Evolutionary conservation across 2,113 vertebrate species (phyloP), one percentile per base, ranked within the genome.

Genomic region (Dromaius novaehollandiae): DNA sequence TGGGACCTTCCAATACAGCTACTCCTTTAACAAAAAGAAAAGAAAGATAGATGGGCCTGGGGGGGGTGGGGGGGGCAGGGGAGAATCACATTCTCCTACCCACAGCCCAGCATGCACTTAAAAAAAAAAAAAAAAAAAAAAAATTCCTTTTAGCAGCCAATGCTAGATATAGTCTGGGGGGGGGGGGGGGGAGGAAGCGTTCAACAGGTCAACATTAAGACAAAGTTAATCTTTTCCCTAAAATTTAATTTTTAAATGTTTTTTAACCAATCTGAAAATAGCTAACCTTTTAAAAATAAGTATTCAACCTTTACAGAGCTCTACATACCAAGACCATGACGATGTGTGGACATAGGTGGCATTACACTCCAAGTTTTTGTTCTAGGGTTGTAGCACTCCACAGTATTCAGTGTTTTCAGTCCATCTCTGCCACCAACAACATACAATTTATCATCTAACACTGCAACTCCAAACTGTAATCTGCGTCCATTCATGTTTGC

Each of bases 341-440:
- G 98, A 91, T 99, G 99, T 24, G 99, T 99, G 70, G 99, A 99
- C 99, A 99, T 99, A 30, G 99, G 99, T 9, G 99, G 99, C 99
- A 99, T 99, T 94, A 99, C 98, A 51, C 99, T 99, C 99, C 99
- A 99, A 24, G 98, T 98, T 98, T 99, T 99, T 75, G 99, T 99
- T 96, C 98, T 99, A 11, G 99, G 99, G 93, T 99, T 99, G 97
- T 99, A 99, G 96, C 99, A 99, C 93, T 99, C 99, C 86, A 99
- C 99, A 2, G 99, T 99, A 97, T 99, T 99, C 73, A 99, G 97
- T 8, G 99, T 99, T 98, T 99, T 99, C 87, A 99, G 98, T 82
- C 99, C 99, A 25, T 99, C 99, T 95, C 99, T 98, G 60, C 99
- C 99, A 61, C 99, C 99, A 55, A 99, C 99, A 93, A 99, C 99